Percentiles rank a stretch among this genome's conserved stretches.
These are phyloP conservation scores for Tenthredo mesomela DNA, from an alignment of 2,888 invertebrate species.

Conservation along the genomic window DNA sequence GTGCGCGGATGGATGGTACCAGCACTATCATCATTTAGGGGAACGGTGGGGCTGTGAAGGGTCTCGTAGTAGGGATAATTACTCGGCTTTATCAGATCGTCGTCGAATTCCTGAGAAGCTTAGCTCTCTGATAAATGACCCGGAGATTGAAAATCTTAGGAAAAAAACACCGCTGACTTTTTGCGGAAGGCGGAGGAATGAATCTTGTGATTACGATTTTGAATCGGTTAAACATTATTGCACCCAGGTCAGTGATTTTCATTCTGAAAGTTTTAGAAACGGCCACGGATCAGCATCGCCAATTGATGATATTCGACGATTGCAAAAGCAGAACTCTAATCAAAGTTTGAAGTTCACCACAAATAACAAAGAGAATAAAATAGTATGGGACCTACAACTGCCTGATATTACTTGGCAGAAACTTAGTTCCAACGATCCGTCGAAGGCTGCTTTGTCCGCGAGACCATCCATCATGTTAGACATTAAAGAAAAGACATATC, in stretches of 20 bases:
- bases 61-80: background rate
- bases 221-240: background rate
- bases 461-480: background rate
- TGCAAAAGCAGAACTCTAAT: background rate
- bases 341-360: background rate
- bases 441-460: background rate
- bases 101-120: constrained; percentile 25
- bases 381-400: constrained; percentile 22
- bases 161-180: background rate
- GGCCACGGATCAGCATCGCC: background rate
- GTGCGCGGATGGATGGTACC: constrained; percentile 12
- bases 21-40: background rate
- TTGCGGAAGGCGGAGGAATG: background rate
- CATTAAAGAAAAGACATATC: background rate
- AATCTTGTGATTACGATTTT: background rate
- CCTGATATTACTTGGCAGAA: constrained; percentile 33
- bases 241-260: background rate
- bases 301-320: background rate
- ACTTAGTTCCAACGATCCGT: background rate
- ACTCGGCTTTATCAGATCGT: background rate
- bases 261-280: background rate
- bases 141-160: background rate
- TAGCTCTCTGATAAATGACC: constrained; percentile 1
- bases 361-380: background rate
- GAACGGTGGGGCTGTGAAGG: background rate